Base-by-base conservation (phyloP, 23 tunicate genomes). In the Halocynthia aurantium region DNA sequence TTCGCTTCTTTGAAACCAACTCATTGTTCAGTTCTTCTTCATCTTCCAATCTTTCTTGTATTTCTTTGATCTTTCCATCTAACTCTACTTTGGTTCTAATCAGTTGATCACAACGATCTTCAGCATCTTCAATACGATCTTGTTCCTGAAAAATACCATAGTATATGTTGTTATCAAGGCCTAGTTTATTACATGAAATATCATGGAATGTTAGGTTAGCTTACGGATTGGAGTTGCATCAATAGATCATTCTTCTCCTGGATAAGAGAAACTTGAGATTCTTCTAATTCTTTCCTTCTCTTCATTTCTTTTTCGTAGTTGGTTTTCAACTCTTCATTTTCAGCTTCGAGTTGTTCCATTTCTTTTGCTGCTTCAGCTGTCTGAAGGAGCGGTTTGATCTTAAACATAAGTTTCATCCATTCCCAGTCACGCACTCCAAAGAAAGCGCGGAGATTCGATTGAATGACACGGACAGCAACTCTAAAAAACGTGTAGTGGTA, bases 201-300 rank as follows among this genome's bases (percentile, higher is more conserved):
- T 10, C 12, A 57, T 57, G 11, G 62, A 57, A 57, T 57, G 12
- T 57, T 57, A 57, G 12, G 12, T 70, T n/a, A n/a, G 50, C 75
- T 7, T 70, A 70, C 75, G 8, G 78, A 74, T 52, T 74, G 78
- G 22, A 95, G 81, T 56, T 90, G 92, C 31, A 90, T 57, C 31
- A 89, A 85, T 22, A 95, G 66, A 55, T 95, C 99, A 65, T 95
- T 95, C 81, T 95, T 95, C 40, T 85, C 97, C 69, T 95, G 99
- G 53, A 85, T 82, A 50, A 95, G 64, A 7, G 91, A 71, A 50
- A 95, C 96, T 67, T 85, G 97, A 54, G 77, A 21, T 62, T 90
- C 99, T 80, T 95, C 99, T 55, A 95, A 85, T 70, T 95, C 99
- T 71, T 77, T 82, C 15, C 82, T 57, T 15, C 91, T 84, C 71